Percentiles rank a stretch among this genome's conserved stretches.
Conservation (phyloP, 2,113 vertebrate species). For the Brachyhypopomus occidentalis region DNA sequence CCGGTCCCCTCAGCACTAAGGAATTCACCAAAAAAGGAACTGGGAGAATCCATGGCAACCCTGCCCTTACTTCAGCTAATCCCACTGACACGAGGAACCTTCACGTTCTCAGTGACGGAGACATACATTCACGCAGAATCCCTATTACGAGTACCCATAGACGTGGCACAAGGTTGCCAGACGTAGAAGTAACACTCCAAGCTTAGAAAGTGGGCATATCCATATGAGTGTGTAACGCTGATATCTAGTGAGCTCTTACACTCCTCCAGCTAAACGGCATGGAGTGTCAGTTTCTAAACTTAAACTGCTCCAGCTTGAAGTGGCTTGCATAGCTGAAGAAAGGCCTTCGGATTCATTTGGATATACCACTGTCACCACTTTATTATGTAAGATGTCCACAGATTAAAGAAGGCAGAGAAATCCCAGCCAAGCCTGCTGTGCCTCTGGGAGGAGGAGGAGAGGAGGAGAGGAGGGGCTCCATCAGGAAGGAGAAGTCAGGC, state of each 20-base stretch:
- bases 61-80: slow-evolving; percentile 19
- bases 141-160: slow-evolving; percentile 7
- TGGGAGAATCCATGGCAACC: slow-evolving; percentile 27
- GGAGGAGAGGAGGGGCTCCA: not conserved
- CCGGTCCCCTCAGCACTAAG: slow-evolving; percentile 31
- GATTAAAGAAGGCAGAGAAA: not conserved
- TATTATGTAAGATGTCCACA: not conserved
- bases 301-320: no score
- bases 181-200: not conserved
- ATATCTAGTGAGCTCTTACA: no score
- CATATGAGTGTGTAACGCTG: no score
- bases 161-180: not conserved
- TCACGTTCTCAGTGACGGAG: slow-evolving; percentile 1
- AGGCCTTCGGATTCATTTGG: no score
- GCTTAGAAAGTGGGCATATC: not conserved
- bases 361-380: not conserved
- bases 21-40: slow-evolving; percentile 74
- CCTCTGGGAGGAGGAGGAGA: not conserved
- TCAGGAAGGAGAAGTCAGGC: not conserved
- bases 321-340: no score
- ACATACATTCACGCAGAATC: not conserved
- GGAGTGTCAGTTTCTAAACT: no score
- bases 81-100: slow-evolving; percentile 12
- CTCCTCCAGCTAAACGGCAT: no score
- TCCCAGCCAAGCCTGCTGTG: not conserved